Conservation (phyloP, 2,888 invertebrate species). For the Volucella bombylans region DNA sequence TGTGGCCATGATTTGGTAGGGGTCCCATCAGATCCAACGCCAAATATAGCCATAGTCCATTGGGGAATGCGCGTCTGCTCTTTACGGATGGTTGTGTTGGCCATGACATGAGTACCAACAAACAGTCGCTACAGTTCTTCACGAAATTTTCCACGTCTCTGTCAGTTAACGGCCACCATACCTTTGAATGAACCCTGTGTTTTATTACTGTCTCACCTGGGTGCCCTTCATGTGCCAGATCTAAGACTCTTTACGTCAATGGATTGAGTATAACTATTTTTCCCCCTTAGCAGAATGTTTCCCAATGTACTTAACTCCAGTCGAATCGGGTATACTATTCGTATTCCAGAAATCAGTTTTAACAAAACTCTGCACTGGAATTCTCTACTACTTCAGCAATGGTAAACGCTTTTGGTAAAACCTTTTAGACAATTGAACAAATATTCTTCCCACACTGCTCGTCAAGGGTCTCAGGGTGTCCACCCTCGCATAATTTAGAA, state of each 20-base stretch:
- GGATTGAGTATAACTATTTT: slow-evolving; percentile 36
- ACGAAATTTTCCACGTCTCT: slow-evolving; percentile 10
- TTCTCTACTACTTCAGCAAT: slow-evolving; percentile 13
- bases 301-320: slow-evolving; percentile 60
- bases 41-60: slow-evolving; percentile 56
- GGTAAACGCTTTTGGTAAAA: slow-evolving; percentile 5
- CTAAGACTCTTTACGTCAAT: slow-evolving; percentile 43
- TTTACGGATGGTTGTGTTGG: slow-evolving; percentile 19
- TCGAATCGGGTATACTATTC: slow-evolving; percentile 6
- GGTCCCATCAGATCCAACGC: slow-evolving; percentile 56
- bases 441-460: slow-evolving; percentile 48
- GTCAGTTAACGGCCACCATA: slow-evolving; percentile 65
- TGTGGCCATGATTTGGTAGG: slow-evolving; percentile 45
- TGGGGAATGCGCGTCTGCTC: neutral
- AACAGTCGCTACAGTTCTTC: slow-evolving; percentile 56
- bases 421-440: slow-evolving; percentile 6
- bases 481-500: slow-evolving; percentile 33
- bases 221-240: slow-evolving; percentile 23
- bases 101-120: slow-evolving; percentile 45
- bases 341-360: slow-evolving; percentile 18
- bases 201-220: slow-evolving; percentile 62
- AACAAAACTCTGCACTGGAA: too few species aligned
- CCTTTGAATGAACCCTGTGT: slow-evolving; percentile 40
- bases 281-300: slow-evolving; percentile 67
- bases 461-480: slow-evolving; percentile 26